Conservation (phyloP, 2,113 vertebrate species). For the Orycteropus afer region DNA sequence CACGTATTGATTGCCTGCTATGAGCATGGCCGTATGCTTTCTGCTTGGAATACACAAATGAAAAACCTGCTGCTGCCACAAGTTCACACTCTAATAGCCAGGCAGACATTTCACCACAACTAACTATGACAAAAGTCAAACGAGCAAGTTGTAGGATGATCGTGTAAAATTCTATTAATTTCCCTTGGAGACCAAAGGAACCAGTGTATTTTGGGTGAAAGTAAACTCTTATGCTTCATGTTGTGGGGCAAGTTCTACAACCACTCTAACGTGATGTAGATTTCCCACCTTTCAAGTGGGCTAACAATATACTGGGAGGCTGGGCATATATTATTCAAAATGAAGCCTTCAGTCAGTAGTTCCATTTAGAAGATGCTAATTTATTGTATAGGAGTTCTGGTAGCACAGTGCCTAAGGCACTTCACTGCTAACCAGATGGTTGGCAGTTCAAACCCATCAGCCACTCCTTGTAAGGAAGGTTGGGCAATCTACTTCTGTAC, state of each 20-base stretch:
- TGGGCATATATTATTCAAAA: background rate
- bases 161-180: background rate
- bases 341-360: background rate
- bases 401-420: too few species aligned
- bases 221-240: background rate
- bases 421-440: too few species aligned
- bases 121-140: background rate
- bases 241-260: background rate
- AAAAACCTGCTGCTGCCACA: background rate
- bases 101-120: constrained; percentile 14
- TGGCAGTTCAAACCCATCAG: too few species aligned
- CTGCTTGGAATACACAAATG: background rate
- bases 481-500: too few species aligned
- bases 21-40: constrained; percentile 22
- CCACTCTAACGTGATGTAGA: background rate
- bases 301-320: background rate
- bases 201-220: background rate
- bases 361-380: background rate
- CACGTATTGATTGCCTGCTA: constrained; percentile 56
- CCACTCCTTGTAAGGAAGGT: too few species aligned
- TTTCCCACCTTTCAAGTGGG: background rate
- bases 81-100: background rate
- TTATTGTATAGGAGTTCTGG: background rate
- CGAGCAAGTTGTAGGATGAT: background rate
- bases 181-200: background rate